These are phyloP conservation scores for Macropus fuliginosus DNA, from an alignment of 2,797 vertebrate genomes.

Conservation along the genomic window DNA sequence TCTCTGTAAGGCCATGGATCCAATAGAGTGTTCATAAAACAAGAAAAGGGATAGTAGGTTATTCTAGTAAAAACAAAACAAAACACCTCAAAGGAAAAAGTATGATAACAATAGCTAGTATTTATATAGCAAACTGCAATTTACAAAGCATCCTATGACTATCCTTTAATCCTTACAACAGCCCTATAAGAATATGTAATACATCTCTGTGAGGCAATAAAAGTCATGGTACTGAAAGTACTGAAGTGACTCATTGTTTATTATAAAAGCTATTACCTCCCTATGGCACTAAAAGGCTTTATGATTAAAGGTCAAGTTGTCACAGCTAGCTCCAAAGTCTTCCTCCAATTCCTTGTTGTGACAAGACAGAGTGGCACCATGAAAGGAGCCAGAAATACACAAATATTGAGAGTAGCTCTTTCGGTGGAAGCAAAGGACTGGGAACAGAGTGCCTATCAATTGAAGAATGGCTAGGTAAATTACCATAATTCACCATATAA, in stretches of 20 bases:
- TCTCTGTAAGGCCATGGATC: background rate
- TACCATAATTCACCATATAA: background rate
- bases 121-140: background rate
- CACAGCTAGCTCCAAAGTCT: background rate
- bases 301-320: background rate
- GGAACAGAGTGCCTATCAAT: background rate
- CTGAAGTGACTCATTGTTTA: background rate
- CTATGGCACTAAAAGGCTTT: background rate
- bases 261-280: background rate
- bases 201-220: background rate
- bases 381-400: background rate
- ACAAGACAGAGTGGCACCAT: background rate
- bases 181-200: background rate
- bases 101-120: background rate
- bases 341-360: background rate
- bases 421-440: background rate
- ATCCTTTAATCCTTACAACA: background rate
- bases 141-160: background rate
- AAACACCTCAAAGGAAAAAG: background rate
- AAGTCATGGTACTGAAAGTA: background rate
- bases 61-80: background rate
- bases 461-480: background rate
- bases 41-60: background rate
- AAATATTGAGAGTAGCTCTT: background rate
- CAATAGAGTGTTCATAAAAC: background rate